A percentile compares a stretch with the other conserved stretches of the same genome.
These are phyloP conservation scores for Sycobia sp. DNA, from an alignment of 1,140 invertebrate species.

Conservation along the genomic window DNA sequence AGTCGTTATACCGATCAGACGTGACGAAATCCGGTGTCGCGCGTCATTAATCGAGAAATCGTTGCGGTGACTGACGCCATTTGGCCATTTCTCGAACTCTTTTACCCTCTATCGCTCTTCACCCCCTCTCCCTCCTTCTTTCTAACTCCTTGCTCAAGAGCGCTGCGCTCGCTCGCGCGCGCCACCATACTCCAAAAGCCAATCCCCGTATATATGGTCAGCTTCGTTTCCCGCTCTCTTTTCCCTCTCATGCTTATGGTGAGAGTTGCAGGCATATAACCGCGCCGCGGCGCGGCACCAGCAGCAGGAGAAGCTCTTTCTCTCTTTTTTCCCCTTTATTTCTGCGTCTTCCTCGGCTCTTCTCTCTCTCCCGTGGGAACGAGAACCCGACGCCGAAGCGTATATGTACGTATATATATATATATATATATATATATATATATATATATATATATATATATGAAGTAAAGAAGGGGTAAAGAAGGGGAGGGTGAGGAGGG, in stretches of 20 bases:
- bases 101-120: neutral
- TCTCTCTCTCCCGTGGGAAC: conserved; percentile 48
- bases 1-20: too few relatives aligned
- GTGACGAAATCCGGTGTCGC: too few relatives aligned
- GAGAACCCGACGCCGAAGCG: conserved; percentile 19
- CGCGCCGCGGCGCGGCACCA: too few relatives aligned
- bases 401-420: neutral
- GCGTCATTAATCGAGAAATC: too few relatives aligned
- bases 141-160: neutral
- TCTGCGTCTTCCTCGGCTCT: conserved; percentile 2
- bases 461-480: too few relatives aligned
- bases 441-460: conserved; percentile 1
- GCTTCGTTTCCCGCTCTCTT: neutral
- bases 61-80: neutral
- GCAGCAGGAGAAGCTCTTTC: neutral
- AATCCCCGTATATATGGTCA: neutral
- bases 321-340: conserved; percentile 14
- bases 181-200: too few relatives aligned
- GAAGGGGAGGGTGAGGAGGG: conserved; percentile 31
- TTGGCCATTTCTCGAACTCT: neutral
- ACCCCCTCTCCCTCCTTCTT: neutral
- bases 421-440: conserved; percentile 6
- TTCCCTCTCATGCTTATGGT: neutral
- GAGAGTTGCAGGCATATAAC: too few relatives aligned
- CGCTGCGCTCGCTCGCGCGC: neutral